Evolutionary conservation across 2,113 vertebrate species (phyloP), one percentile per base, ranked within the genome.

Genomic region (Emydocephalus ijimae): DNA sequence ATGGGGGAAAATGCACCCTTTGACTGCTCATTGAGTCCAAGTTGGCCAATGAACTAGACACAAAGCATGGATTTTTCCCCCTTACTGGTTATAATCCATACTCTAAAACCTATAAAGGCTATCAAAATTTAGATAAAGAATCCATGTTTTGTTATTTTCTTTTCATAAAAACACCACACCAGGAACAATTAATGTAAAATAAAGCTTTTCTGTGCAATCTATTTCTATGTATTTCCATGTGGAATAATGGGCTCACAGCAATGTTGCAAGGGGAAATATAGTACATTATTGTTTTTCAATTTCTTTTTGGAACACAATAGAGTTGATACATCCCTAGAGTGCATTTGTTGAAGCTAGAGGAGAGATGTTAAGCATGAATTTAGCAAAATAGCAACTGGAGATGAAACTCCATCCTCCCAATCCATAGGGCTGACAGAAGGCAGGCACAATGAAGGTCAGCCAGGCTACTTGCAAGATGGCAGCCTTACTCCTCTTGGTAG

Each of bases 181-280:
- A 93, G 24, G 64, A 93, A 92, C 92, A 45, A 45, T 61, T 18
- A 43, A 6, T 3, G 89, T 96, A 59, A 90, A 5, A 10, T 23
- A 14, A 54, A 85, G 92, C 14, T 3, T 94, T 14, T 21, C 85
- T 93, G 87, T 57, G 20, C 55, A 61, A 48, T 69, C 54, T 89
- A 7, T 0, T 34, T 92, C 39, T 10, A 3, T 59, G 15, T 0
- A 56, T 81, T 74, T 89, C 26, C 88, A n/a, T 20, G 24, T 90
- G n/a, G 2, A 92, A 10, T 26, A 88, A 10, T 87, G 26, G 18
- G 48, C 92, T 93, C 92, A 55, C 5, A 93, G 39, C 23, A 29
- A 94, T 18, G 5, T 57, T 56, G 3, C 20, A 23, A 1, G 54
- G 1, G 29, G 48, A 92, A 91, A 3, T 12, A 69, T 29, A 15